Percentiles rank a stretch among this genome's conserved stretches.
Conservation (phyloP, 2,797 vertebrate genomes). For the Peromyscus eremicus region DNA sequence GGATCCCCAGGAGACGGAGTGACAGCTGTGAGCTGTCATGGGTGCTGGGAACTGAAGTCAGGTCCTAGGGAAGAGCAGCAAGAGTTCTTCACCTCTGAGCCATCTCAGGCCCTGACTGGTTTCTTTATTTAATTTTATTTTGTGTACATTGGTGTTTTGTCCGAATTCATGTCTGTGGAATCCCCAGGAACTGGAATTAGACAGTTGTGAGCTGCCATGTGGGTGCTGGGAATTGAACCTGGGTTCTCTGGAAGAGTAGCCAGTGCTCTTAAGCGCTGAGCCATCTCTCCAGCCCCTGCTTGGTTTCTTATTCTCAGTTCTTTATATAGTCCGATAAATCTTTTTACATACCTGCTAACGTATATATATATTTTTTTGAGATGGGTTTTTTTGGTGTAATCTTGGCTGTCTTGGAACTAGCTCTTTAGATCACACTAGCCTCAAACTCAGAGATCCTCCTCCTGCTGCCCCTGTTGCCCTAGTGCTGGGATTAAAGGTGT, state of each 20-base stretch:
- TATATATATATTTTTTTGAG: neutral
- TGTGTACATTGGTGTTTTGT: too few species aligned
- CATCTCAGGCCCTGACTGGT: neutral
- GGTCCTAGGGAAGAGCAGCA: neutral
- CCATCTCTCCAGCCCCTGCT: neutral
- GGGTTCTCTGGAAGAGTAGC: too few species aligned
- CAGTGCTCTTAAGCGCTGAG: too few species aligned
- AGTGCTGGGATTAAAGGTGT: neutral
- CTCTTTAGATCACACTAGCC: too few species aligned
- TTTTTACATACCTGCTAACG: neutral
- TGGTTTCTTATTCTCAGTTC: neutral
- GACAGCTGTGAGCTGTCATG: neutral
- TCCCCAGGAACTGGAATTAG: too few species aligned
- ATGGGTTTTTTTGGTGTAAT: neutral
- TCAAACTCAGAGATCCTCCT: too few species aligned
- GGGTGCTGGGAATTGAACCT: too few species aligned
- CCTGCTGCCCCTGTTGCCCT: too few species aligned
- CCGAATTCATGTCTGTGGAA: too few species aligned
- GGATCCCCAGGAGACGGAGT: neutral
- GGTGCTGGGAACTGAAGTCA: neutral
- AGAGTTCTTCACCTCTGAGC: neutral
- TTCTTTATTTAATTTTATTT: too few species aligned
- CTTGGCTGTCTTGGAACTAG: too few species aligned
- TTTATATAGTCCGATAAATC: neutral
- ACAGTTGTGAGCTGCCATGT: too few species aligned